Base-by-base conservation (phyloP, 2,797 vertebrate genomes). In the Cephalopachus bancanus region DNA sequence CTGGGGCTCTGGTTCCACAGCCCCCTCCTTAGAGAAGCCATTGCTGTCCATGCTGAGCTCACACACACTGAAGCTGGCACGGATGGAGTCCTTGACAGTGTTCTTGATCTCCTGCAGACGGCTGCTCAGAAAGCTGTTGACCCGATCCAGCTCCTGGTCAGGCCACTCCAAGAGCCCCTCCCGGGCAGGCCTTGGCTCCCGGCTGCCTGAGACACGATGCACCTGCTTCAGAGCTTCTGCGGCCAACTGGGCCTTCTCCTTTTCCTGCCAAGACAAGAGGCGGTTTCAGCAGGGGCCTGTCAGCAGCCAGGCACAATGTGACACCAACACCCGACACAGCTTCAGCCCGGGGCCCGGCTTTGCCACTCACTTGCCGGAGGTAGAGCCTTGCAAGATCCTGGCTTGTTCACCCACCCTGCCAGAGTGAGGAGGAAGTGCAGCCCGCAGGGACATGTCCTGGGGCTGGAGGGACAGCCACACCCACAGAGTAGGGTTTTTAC, bases 71-170 rank as follows among this genome's bases (percentile, higher is more conserved):
- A 99, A 99, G 69, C 99, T 99, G 98, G 99, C 99, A 78, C 99
- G 99, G 97, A 99, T 99, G 60, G 99, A 99, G 99, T 99, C 99
- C 98, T 99, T 99, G 97, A 99, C 99, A 96, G 99, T 99, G 98
- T 99, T 99, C 97, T 99, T 99, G 97, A 99, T 99, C 98, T 99
- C 99, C 97, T 99, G 99, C 33, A 99, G 99, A 28, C 99, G 99
- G 98, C 99, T 99, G 97, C 99, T 99, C 94, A 99, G 99, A 97
- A 99, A 99, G 98, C 99, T 99, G 98, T 99, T 99, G 96, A 99
- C 99, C 0, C 99, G 99, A 97, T 99, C 99, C 60, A 99, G 98
- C 97, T 99, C 99, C 96, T 99, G 98, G 98, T 99, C 99, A 0
- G 99, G 99, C 99, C 99, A 99, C 91, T 99, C 99, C 69, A 99